Conservation (phyloP, 2,113 vertebrate species). For the Anhinga rufa region DNA sequence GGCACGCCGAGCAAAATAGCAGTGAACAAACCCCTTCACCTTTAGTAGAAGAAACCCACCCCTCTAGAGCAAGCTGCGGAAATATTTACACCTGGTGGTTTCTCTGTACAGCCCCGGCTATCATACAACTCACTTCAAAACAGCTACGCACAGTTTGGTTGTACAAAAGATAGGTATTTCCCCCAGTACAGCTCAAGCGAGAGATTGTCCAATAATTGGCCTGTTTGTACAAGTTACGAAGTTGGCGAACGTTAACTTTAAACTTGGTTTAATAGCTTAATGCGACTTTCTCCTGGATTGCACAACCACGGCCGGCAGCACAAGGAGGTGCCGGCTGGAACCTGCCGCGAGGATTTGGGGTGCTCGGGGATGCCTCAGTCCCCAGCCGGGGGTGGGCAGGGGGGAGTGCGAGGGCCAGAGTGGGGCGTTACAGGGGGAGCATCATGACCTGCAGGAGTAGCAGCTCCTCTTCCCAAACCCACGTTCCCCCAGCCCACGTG, state of each 20-base stretch:
- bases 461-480: not conserved
- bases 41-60: slow-evolving; percentile 66
- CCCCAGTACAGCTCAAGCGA: slow-evolving; percentile 48
- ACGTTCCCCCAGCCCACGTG: rapidly evolving
- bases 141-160: slow-evolving; percentile 72
- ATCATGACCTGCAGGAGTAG: not conserved
- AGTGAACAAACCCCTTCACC: slow-evolving; percentile 74
- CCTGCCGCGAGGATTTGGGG: rapidly evolving
- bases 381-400: no score
- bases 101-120: slow-evolving; percentile 80
- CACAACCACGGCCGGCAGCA: not conserved
- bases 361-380: not conserved
- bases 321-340: not conserved
- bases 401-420: not conserved
- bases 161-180: slow-evolving; percentile 62
- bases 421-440: not conserved
- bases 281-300: not conserved
- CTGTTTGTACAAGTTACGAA: slow-evolving; percentile 44
- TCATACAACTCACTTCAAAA: slow-evolving; percentile 69
- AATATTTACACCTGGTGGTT: slow-evolving; percentile 84
- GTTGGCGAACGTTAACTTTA: not conserved
- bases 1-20: slow-evolving; percentile 74
- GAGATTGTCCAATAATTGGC: slow-evolving; percentile 23
- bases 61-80: slow-evolving; percentile 78
- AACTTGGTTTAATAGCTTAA: not conserved